A percentile compares a stretch with the other conserved stretches of the same genome.
phyloP scores from a whole-genome alignment of 2,113 vertebrate species.

The Vicugna pacos region DNA sequence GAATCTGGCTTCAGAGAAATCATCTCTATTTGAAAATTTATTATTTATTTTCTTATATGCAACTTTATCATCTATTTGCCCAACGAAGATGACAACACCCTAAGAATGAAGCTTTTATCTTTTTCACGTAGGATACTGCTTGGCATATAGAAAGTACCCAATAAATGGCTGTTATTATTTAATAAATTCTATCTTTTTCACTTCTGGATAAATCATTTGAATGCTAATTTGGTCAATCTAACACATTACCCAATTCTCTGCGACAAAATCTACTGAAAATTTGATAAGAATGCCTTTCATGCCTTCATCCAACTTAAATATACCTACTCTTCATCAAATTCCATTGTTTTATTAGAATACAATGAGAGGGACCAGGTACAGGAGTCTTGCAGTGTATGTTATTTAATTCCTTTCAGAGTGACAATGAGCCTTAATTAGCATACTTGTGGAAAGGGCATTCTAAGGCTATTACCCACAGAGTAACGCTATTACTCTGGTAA shows the following conservation, averaged over 20 bases:
- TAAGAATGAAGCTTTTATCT: background rate
- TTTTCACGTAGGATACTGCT: background rate
- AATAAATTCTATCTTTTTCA: background rate
- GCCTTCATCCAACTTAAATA: background rate
- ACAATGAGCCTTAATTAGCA: slow-evolving; percentile 15
- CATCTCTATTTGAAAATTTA: background rate
- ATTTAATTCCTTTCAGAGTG: background rate
- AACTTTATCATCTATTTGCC: background rate
- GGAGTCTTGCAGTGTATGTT: background rate
- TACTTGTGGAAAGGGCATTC: background rate
- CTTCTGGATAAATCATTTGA: background rate
- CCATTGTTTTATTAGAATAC: background rate
- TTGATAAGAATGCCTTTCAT: background rate
- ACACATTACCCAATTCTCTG: background rate
- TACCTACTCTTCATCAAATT: background rate
- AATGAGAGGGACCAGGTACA: background rate
- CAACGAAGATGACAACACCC: background rate
- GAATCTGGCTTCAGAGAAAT: background rate
- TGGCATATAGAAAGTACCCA: background rate
- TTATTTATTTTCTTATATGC: background rate
- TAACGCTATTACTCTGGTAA: background rate
- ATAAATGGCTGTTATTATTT: background rate
- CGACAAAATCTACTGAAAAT: background rate
- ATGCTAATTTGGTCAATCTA: slow-evolving; percentile 4
- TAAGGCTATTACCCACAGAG: background rate